phyloP scores from a whole-genome alignment of 2,797 vertebrate genomes.

The Odontamblyopus lacepedii region DNA sequence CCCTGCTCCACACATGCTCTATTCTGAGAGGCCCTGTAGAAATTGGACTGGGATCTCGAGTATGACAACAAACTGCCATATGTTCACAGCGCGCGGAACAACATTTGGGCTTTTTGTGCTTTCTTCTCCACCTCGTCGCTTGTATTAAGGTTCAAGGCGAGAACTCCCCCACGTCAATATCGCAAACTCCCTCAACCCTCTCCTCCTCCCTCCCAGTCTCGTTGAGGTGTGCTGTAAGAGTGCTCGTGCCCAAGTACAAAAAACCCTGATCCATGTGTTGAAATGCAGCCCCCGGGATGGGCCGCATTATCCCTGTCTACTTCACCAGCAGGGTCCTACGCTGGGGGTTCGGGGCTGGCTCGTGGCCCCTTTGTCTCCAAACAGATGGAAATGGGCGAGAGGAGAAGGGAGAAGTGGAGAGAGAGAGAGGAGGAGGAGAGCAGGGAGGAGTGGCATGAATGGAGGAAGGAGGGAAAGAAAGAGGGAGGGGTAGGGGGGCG shows the following conservation, averaged over 20 bases:
- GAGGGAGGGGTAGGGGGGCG: slow-evolving; percentile 43
- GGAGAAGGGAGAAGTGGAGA: slow-evolving; percentile 70
- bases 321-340: slow-evolving; percentile 84
- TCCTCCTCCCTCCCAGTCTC: slow-evolving; percentile 14
- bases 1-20: slow-evolving; percentile 42
- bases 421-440: slow-evolving; percentile 38
- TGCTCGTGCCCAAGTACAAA: slow-evolving; percentile 63
- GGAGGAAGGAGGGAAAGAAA: slow-evolving; percentile 26
- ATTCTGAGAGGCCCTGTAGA: slow-evolving; percentile 67
- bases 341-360: slow-evolving; percentile 77
- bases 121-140: slow-evolving; percentile 45
- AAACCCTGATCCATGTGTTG: slow-evolving; percentile 85
- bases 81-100: slow-evolving; percentile 72
- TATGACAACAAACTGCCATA: slow-evolving; percentile 80
- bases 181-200: slow-evolving; percentile 14
- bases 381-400: slow-evolving; percentile 84
- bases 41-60: slow-evolving; percentile 72
- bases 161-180: slow-evolving; percentile 52
- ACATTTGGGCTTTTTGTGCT: slow-evolving; percentile 70
- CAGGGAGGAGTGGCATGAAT: slow-evolving; percentile 48
- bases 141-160: slow-evolving; percentile 69
- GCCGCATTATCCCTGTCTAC: slow-evolving; percentile 82
- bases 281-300: slow-evolving; percentile 83
- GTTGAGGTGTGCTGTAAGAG: slow-evolving; percentile 46
- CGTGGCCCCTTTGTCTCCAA: slow-evolving; percentile 84